Evolutionary conservation across 2,797 vertebrate species (phyloP).

Genomic region (Rallus crepitans): DNA sequence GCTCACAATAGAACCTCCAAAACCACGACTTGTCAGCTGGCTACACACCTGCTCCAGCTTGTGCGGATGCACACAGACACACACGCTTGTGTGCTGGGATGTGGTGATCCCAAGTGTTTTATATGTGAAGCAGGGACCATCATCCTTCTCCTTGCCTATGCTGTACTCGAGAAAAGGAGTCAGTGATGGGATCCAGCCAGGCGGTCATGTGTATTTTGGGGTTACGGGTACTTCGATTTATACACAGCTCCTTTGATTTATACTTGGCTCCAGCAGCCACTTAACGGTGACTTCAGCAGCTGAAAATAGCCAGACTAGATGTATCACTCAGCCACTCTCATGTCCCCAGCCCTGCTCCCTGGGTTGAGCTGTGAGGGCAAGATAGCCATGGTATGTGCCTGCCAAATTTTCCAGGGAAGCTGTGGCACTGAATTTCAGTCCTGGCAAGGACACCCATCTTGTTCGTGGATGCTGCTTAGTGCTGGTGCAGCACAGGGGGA

Average conservation of each 20-base stretch:
- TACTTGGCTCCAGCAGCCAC: not conserved
- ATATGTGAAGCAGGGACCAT: not conserved
- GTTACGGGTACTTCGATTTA: not conserved
- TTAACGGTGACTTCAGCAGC: slow-evolving; percentile 45
- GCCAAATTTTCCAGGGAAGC: not conserved
- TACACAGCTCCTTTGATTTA: not conserved
- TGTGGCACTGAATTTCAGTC: not conserved
- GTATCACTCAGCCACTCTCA: not conserved
- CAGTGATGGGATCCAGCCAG: not conserved
- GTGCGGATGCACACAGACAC: not conserved
- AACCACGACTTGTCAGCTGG: not conserved
- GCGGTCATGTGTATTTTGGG: not conserved
- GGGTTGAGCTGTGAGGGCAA: not conserved
- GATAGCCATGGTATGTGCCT: not conserved
- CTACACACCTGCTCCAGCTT: not conserved
- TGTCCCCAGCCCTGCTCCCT: not conserved
- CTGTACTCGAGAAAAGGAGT: not conserved
- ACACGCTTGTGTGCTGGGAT: not conserved
- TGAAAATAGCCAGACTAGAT: slow-evolving; percentile 30
- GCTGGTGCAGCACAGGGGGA: not conserved
- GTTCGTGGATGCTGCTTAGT: not conserved
- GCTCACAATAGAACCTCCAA: not conserved
- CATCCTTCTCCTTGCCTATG: not conserved
- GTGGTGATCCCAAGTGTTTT: not conserved
- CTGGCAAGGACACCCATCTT: not conserved